phyloP scores from a whole-genome alignment of 1,140 invertebrate genomes.

The Pogonus chalceus region DNA sequence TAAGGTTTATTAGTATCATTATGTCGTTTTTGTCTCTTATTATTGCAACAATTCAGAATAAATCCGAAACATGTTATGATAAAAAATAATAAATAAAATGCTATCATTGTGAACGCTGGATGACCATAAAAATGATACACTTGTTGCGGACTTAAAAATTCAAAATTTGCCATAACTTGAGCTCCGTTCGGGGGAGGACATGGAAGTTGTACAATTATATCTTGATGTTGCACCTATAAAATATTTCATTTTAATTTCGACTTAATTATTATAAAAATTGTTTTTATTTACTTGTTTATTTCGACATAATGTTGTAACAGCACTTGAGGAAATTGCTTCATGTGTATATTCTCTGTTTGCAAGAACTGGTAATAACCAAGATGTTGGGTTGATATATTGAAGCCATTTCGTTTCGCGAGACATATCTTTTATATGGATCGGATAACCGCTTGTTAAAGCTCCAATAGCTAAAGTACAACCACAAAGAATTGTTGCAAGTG shows the following conservation, averaged over 20 bases:
- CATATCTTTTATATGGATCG: slow-evolving; percentile 61
- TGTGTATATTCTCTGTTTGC: slow-evolving; percentile 53
- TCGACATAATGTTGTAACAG: slow-evolving; percentile 43
- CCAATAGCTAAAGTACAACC: slow-evolving; percentile 53
- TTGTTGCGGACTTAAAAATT: slow-evolving; percentile 35
- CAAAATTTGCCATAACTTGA: slow-evolving; percentile 52
- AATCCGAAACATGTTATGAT: slow-evolving; percentile 46
- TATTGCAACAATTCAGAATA: slow-evolving; percentile 43
- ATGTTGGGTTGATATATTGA: slow-evolving; percentile 57
- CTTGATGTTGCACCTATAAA: slow-evolving; percentile 59
- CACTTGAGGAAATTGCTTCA: slow-evolving; percentile 48
- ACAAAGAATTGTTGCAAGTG: slow-evolving; percentile 45
- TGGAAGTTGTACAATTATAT: slow-evolving; percentile 69
- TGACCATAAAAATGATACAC: slow-evolving; percentile 39
- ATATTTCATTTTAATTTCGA: background rate
- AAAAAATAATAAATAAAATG: slow-evolving; percentile 48
- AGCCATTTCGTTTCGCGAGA: slow-evolving; percentile 54
- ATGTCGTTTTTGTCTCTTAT: background rate
- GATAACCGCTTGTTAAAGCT: slow-evolving; percentile 56
- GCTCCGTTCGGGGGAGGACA: slow-evolving; percentile 69
- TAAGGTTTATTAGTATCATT: background rate
- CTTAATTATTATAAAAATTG: background rate
- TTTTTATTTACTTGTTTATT: slow-evolving; percentile 52
- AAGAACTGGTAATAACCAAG: slow-evolving; percentile 62
- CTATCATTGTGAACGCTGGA: slow-evolving; percentile 43